A percentile compares a stretch with the other conserved stretches of the same genome.
These are phyloP conservation scores for Tokudaia muenninki DNA, from an alignment of 2,797 vertebrate genomes.

Conservation along the genomic window DNA sequence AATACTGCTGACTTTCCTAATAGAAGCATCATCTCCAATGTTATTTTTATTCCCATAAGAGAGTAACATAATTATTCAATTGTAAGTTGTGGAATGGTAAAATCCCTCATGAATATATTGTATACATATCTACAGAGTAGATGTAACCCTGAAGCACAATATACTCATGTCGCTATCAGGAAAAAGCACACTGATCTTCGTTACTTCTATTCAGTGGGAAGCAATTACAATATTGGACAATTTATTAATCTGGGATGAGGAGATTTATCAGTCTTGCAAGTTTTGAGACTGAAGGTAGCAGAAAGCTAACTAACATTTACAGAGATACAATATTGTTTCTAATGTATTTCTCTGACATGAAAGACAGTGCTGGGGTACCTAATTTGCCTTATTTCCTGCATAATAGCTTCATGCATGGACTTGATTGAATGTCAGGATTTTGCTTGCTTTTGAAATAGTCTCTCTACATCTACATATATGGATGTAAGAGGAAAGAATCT, in stretches of 20 bases:
- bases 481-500: neutral
- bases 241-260: neutral
- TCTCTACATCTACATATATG: neutral
- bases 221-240: neutral
- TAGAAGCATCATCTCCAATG: neutral
- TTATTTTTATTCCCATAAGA: neutral
- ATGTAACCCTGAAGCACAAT: neutral
- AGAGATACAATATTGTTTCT: neutral
- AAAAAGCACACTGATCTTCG: neutral
- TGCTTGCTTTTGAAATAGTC: neutral
- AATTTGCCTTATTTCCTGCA: neutral
- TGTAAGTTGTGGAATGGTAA: neutral
- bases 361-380: neutral
- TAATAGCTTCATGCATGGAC: neutral
- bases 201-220: slow-evolving; percentile 15
- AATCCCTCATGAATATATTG: neutral
- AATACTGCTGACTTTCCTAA: neutral
- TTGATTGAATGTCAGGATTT: neutral
- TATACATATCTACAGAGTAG: neutral
- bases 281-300: neutral
- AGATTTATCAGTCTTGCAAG: neutral
- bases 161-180: neutral
- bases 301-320: neutral
- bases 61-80: neutral
- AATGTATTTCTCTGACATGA: neutral